These are phyloP conservation scores for Pachyrhynchus sulphureomaculatus DNA, from an alignment of 1,140 invertebrate genomes.

Conservation along the genomic window DNA sequence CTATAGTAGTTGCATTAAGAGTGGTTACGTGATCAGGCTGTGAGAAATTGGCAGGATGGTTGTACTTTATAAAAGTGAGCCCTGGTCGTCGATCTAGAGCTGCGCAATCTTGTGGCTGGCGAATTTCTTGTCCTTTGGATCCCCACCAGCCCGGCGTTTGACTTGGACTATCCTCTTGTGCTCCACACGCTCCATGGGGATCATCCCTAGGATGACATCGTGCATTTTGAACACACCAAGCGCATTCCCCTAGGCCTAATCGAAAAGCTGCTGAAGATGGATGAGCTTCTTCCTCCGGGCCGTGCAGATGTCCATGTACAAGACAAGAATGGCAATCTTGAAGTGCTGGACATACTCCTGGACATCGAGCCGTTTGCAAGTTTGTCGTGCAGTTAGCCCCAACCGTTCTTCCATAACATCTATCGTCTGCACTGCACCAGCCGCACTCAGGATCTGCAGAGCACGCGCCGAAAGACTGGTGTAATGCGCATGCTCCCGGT, in stretches of 20 bases:
- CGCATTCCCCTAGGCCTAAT: conserved; percentile 75
- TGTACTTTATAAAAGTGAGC: conserved; percentile 84
- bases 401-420: conserved; percentile 79
- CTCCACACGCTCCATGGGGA: conserved; percentile 78
- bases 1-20: conserved; percentile 74
- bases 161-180: conserved; percentile 71
- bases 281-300: conserved; percentile 40
- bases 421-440: conserved; percentile 79
- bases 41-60: conserved; percentile 78
- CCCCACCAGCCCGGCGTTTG: conserved; percentile 89
- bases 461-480: conserved; percentile 75
- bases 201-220: conserved; percentile 85
- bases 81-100: conserved; percentile 80
- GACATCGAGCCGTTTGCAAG: conserved; percentile 81
- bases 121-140: conserved; percentile 75
- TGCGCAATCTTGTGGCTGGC: conserved; percentile 75
- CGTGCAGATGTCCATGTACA: conserved; percentile 62
- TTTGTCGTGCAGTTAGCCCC: conserved; percentile 84
- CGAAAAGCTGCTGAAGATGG: conserved; percentile 71
- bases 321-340: conserved; percentile 87
- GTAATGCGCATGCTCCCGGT: conserved; percentile 70
- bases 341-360: conserved; percentile 83
- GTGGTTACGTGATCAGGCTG: conserved; percentile 84
- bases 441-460: conserved; percentile 89
- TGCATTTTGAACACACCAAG: conserved; percentile 91